These are phyloP conservation scores for Blastomussa wellsi DNA, from an alignment of 92 coral and sea anemone genomes.

Conservation along the genomic window DNA sequence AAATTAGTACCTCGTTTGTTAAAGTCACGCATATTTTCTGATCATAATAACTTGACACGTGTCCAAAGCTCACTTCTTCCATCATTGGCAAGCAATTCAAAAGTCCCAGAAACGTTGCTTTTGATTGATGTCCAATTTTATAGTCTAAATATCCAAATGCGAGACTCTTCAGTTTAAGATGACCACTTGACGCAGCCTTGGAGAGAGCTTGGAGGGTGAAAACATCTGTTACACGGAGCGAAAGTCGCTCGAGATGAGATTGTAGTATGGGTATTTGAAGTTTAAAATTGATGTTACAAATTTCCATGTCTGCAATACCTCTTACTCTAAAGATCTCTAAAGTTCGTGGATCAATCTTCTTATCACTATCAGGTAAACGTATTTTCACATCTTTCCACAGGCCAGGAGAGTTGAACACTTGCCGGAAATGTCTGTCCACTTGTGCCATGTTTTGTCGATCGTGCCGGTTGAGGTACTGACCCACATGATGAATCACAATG, in stretches of 20 bases:
- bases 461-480: conserved; percentile 1
- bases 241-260: conserved; percentile 7
- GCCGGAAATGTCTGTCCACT: conserved; percentile 8
- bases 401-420: conserved; percentile 15
- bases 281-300: neutral
- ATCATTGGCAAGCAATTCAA: neutral
- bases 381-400: conserved; percentile 12
- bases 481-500: neutral
- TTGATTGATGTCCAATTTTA: neutral
- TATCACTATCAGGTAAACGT: neutral
- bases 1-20: neutral
- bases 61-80: conserved; percentile 9
- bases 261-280: neutral
- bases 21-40: neutral
- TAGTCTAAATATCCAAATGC: neutral
- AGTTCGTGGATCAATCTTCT: neutral
- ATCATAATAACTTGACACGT: too few relatives aligned
- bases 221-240: neutral
- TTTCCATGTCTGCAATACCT: neutral
- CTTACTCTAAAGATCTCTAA: conserved; percentile 8
- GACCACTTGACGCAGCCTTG: conserved; percentile 8
- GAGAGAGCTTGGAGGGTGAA: neutral
- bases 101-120: neutral
- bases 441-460: conserved; percentile 2
- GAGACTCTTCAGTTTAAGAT: conserved; percentile 3